phyloP scores from a whole-genome alignment of 2,888 invertebrate genomes.

The Apoderus coryli region DNA sequence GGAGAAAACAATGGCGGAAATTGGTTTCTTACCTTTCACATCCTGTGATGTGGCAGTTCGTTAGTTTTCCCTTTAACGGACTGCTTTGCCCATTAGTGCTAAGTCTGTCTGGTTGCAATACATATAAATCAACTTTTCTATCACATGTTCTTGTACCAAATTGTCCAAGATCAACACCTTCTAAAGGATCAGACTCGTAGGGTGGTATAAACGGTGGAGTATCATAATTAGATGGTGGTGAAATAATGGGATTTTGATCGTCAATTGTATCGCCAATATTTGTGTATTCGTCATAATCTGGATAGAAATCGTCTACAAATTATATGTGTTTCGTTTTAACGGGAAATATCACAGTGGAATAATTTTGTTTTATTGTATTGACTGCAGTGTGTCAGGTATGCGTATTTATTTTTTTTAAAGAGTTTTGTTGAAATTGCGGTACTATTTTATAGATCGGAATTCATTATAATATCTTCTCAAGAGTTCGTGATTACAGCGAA shows the following conservation, averaged over 20 bases:
- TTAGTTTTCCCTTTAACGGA: slow-evolving; percentile 76
- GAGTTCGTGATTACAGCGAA: no score
- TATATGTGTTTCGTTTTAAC: no score
- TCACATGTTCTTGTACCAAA: slow-evolving; percentile 67
- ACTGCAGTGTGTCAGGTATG: no score
- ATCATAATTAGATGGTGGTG: slow-evolving; percentile 34
- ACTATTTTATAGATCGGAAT: no score
- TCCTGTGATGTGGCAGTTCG: slow-evolving; percentile 75
- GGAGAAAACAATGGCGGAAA: no score
- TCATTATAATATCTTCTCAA: no score
- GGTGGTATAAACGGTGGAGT: slow-evolving; percentile 30
- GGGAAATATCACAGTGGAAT: no score
- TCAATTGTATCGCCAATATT: slow-evolving; percentile 24
- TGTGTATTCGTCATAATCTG: slow-evolving; percentile 16
- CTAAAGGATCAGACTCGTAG: slow-evolving; percentile 30
- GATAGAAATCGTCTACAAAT: slow-evolving; percentile 7
- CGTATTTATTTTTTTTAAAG: no score
- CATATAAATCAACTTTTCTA: slow-evolving; percentile 75
- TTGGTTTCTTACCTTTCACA: slow-evolving; percentile 56
- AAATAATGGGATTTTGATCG: slow-evolving; percentile 27
- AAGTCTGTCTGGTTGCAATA: slow-evolving; percentile 65
- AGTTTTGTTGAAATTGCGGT: no score
- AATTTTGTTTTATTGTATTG: no score
- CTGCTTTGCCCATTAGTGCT: slow-evolving; percentile 65
- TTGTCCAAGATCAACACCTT: slow-evolving; percentile 30